These are phyloP conservation scores for Sisyra terminalis DNA, from an alignment of 2,888 invertebrate genomes.

Conservation along the genomic window DNA sequence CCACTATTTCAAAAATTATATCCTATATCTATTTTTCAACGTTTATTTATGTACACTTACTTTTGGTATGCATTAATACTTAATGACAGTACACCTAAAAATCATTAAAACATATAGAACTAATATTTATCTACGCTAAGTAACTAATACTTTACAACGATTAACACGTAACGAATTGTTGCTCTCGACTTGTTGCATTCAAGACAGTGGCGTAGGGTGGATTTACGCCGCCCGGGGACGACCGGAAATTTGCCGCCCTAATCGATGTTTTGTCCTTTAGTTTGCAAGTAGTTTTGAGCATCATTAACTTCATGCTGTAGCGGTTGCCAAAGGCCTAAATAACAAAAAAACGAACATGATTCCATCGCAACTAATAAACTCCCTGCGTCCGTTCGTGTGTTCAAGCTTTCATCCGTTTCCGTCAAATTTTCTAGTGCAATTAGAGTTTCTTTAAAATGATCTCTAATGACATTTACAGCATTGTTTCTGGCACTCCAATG, in stretches of 20 bases:
- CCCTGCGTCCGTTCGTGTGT: constrained; percentile 10
- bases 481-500: neutral
- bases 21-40: too few relatives aligned
- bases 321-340: constrained; percentile 9
- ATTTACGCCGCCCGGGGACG: neutral
- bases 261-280: neutral
- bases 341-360: constrained; percentile 11
- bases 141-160: too few relatives aligned
- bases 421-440: constrained; percentile 12
- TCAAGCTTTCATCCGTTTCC: constrained; percentile 11
- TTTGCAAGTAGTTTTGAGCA: neutral
- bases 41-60: too few relatives aligned
- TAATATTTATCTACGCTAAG: too few relatives aligned
- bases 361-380: constrained; percentile 8
- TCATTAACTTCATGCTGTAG: neutral
- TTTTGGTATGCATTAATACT: too few relatives aligned
- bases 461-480: neutral
- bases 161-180: too few relatives aligned
- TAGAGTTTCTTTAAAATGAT: constrained; percentile 7
- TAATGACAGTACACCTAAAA: too few relatives aligned
- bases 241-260: neutral
- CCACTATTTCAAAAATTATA: too few relatives aligned
- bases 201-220: neutral
- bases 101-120: too few relatives aligned
- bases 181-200: too few relatives aligned